Evolutionary conservation across 2,797 vertebrate genomes (phyloP), one percentile per base, ranked within the genome.

Genomic region (Cossypha heuglini): DNA sequence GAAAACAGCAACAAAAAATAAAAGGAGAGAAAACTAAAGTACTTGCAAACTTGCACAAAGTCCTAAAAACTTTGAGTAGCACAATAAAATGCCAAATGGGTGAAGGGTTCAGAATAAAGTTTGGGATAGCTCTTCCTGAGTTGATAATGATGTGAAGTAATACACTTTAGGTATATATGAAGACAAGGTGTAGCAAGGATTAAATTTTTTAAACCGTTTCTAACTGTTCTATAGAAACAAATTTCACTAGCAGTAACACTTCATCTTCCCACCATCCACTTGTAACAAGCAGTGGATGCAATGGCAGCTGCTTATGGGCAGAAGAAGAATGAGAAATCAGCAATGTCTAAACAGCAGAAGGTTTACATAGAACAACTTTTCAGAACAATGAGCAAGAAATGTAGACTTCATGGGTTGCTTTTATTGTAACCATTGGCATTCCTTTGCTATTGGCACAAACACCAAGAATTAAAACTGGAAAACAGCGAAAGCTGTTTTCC

Each of bases 311-410:
- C 94, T 93, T 89, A 43, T 80, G 88, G 97, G 93, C 91, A 97
- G 87, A 96, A 97, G 95, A 94, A 96, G 92, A 97, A 96, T 90
- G 88, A 97, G 92, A 97, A 90, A 92, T 78, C 72, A 49, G 46
- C 68, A 97, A 94, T 64, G 91, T 95, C 97, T 97, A 95, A 94
- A 96, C 96, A 97, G 89, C 31, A 97, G 78, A 94, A 92, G 76
- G 59, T 92, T 96, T 95, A 96, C 93, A 95, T 28, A 73, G n/a
- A 95, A 94, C 88, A 96, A 94, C 91, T 97, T 84, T 91, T 90
- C 82, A 89, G 82, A 94, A 97, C 96, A 97, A 86, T 33, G 91
- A 97, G 58, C 67, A 96, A 96, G 94, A 97, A 96, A 95, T 64
- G 64, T 86, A 95, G 94, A 96, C 68, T 83, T 88, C 74, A 80